Evolutionary conservation across 2,797 vertebrate genomes (phyloP).

Genomic region (Tiaroga cobitis): DNA sequence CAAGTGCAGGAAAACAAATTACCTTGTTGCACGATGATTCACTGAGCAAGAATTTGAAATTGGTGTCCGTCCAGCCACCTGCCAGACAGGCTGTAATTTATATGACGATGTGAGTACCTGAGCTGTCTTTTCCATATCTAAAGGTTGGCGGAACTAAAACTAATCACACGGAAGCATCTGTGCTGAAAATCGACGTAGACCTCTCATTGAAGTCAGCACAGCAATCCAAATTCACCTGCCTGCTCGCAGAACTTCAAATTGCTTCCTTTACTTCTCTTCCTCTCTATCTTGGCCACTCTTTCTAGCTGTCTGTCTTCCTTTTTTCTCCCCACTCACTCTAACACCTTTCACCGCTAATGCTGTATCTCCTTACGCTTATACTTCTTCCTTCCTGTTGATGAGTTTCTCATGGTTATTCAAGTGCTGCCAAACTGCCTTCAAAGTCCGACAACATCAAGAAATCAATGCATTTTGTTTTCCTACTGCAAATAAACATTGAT

Average conservation of each 20-base stretch:
- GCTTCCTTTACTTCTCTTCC: constrained; percentile 2
- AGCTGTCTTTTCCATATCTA: constrained; percentile 45
- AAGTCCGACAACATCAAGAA: constrained; percentile 5
- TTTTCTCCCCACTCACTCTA: not conserved
- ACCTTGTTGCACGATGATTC: constrained; percentile 59
- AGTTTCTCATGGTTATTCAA: not conserved
- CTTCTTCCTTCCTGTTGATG: not conserved
- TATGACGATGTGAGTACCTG: constrained; percentile 45
- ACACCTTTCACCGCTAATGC: not conserved
- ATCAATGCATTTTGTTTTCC: not conserved
- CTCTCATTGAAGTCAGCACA: constrained; percentile 26
- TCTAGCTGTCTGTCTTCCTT: not conserved
- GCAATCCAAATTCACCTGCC: constrained; percentile 38
- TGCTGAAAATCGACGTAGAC: not conserved
- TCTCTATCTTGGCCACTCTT: not conserved
- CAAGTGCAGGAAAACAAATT: constrained; percentile 56
- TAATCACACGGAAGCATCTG: constrained; percentile 45
- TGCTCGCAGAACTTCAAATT: constrained; percentile 30
- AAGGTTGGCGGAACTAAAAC: constrained; percentile 36
- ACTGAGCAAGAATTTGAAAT: constrained; percentile 50
- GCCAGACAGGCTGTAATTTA: constrained; percentile 55
- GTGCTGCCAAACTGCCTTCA: constrained; percentile 14
- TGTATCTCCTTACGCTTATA: not conserved
- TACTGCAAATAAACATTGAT: constrained; percentile 8
- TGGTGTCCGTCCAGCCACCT: constrained; percentile 36